Base-by-base conservation (phyloP, 1,140 invertebrate genomes). In the Adelges cooleyi region DNA sequence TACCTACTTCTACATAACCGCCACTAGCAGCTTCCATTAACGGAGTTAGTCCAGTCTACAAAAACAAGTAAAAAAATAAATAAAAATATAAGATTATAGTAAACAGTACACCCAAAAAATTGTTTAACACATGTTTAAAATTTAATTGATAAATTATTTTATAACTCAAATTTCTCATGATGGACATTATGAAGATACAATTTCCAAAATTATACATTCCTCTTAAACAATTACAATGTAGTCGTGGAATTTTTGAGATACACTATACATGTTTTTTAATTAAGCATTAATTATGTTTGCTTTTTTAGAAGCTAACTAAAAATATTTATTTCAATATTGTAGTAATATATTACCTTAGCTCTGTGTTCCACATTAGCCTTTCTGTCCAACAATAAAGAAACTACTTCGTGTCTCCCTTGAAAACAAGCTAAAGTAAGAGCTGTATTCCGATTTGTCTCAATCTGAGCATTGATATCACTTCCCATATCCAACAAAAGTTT, bases 21-120 rank as follows among this genome's bases (percentile, higher is more conserved):
- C 96, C 96, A 72, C 93, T 97, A 0, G 97, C 96, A 53, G 96
- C 96, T 78, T 99, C 97, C 97, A 99, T 99, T 2, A 99, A 77
- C 2, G 96, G 96, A 6, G 96, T 99, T 23, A 99, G 77, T 8
- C 96, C 96, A 66, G 95, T 99, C 83, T 89, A 69, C 2, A 73
- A 73, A 65, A 50, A 18, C 15, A 25, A 40, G 17, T 10, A 56
- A 20, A 36, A 13, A 2, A 38, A 22, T 17, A 40, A 40, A 9
- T 25, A 40, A 13, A 25, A 8, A 48, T 20, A 20, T 48, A 8
- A 3, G 1, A n/a, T n/a, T n/a, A n/a, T n/a, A n/a, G n/a, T n/a
- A n/a, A n/a, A n/a, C n/a, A n/a, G n/a, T n/a, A n/a, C n/a, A n/a
- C n/a, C n/a, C n/a, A n/a, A n/a, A n/a, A n/a, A n/a, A n/a, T n/a